Percentiles rank a stretch among this genome's conserved stretches.
Evolutionary conservation across 30 jellyfish, hydroid and myxozoan species (phyloP).

Genomic region (Rhopilema esculentum): DNA sequence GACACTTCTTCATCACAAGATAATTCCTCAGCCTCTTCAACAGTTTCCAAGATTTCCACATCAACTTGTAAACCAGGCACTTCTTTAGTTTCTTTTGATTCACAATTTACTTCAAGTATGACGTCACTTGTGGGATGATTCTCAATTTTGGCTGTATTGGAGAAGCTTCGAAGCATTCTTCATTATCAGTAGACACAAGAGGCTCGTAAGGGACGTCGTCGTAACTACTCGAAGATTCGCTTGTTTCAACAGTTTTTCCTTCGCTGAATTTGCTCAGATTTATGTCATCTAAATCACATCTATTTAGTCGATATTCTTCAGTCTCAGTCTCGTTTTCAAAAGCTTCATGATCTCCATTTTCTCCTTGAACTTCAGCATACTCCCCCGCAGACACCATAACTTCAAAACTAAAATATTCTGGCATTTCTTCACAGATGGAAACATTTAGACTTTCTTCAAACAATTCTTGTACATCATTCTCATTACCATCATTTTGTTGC

Average conservation of each 20-base stretch:
- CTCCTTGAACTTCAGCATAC: background rate
- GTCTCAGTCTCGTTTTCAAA: background rate
- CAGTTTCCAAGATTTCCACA: background rate
- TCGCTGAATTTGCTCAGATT: background rate
- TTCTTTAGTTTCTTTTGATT: background rate
- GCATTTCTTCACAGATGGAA: background rate
- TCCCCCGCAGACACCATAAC: background rate
- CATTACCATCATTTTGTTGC: background rate
- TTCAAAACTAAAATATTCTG: background rate
- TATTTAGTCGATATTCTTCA: background rate
- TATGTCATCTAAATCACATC: background rate
- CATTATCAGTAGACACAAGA: constrained; percentile 27
- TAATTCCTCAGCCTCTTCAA: background rate
- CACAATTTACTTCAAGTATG: background rate
- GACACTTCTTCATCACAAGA: background rate
- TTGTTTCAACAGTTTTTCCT: constrained; percentile 14
- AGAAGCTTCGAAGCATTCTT: background rate
- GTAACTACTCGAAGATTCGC: constrained; percentile 28
- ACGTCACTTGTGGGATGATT: background rate
- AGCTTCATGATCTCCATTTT: background rate
- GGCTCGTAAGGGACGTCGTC: constrained; percentile 25
- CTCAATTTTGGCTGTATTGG: background rate
- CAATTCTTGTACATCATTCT: background rate
- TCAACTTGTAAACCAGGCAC: no score
- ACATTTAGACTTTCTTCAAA: background rate